Evolutionary conservation across 2,888 invertebrate species (phyloP), one percentile per base, ranked within the genome.

Genomic region (Hydrotaea cyrtoneurina): DNA sequence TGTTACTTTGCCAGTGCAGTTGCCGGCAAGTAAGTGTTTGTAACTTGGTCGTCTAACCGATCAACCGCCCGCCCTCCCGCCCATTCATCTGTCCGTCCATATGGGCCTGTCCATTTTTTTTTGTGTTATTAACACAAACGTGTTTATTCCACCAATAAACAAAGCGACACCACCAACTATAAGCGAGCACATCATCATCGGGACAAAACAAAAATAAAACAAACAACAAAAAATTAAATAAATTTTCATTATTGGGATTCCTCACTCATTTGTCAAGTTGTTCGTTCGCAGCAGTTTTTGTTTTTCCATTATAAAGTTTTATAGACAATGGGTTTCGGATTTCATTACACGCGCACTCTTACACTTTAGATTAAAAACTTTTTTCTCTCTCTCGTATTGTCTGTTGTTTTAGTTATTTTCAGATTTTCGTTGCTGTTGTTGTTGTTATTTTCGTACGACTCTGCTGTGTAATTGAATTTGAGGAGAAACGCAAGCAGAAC

Each of bases 251-350:
- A 80, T 83, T 77, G 59, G 66, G 23, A 74, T 71, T 81, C 76
- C 53, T n/a, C 73, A 46, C 57, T 72, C 66, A 79, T 84, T 84
- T 81, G 81, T 81, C 81, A 84, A 73, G 78, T 59, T 74, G 23
- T 71, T 71, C 13, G 46, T 39, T 39, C 31, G 31, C 7, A 31
- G 31, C 31, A 43, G 19, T 43, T 43, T 23, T 66, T 66, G 11
- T 17, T 66, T 66, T 59, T 66, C 19, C 46, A n/a, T 62, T 62
- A 23, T 21, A 23, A 46, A 69, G 46, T 69, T 69, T 69, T 69
- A 69, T 46, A 64, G 50, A 76, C 84, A 84, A 81, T 78, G 71
- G 76, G 78, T 73, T 81, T 84, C 73, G n/a, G 19, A 81, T 84
- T 81, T 78, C 81, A 79, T 81, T 78, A 17, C 46, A 17, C 46